Evolutionary conservation across 2,797 vertebrate genomes (phyloP).

Genomic region (Buphagus erythrorhynchus): DNA sequence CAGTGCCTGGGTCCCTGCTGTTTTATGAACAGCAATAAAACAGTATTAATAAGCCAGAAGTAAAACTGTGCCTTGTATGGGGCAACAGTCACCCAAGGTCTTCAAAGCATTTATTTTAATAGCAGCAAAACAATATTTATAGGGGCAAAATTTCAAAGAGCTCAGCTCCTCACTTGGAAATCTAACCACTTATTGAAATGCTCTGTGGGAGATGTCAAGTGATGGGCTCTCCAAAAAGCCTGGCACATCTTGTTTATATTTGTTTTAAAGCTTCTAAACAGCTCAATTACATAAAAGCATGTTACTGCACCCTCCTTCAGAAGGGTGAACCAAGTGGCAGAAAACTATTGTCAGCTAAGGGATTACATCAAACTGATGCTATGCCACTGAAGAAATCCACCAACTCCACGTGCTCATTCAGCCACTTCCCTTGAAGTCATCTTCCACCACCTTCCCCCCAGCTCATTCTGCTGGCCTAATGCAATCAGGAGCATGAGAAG

Average conservation of each 20-base stretch:
- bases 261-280: constrained; percentile 25
- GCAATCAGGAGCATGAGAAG: background rate
- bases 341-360: constrained; percentile 1
- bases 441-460: background rate
- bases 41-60: background rate
- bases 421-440: background rate
- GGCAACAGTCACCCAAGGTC: background rate
- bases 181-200: constrained; percentile 2
- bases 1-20: background rate
- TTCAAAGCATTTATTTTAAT: constrained; percentile 21
- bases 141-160: constrained; percentile 22
- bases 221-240: constrained; percentile 7
- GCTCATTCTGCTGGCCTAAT: background rate
- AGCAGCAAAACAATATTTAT: background rate
- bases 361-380: background rate
- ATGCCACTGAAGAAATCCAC: background rate
- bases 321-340: background rate
- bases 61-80: background rate
- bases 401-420: background rate
- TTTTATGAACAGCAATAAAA: background rate
- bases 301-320: constrained; percentile 8
- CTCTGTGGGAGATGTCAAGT: background rate
- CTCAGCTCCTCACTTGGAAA: constrained; percentile 25
- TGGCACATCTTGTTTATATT: constrained; percentile 3
- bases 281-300: background rate